Conservation (phyloP, 2,113 vertebrate genomes). For the Rhinichthys klamathensis region DNA sequence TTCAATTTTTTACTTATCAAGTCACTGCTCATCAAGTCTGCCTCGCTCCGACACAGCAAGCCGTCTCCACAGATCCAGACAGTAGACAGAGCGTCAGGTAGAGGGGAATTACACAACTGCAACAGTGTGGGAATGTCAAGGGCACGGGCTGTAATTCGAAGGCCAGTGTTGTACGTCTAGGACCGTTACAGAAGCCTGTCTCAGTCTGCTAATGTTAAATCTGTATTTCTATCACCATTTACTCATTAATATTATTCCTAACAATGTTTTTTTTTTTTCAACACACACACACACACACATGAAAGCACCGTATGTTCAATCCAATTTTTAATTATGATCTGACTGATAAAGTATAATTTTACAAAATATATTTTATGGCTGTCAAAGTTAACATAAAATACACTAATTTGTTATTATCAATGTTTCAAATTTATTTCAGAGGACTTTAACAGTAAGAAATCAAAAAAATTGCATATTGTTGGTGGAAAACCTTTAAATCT, state of each 20-base stretch:
- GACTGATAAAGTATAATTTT: background rate
- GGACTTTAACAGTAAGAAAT: too few relatives aligned
- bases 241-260: background rate
- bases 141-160: constrained; percentile 31
- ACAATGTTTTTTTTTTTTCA: background rate
- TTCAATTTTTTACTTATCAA: constrained; percentile 60
- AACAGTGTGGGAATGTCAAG: constrained; percentile 25
- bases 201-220: background rate
- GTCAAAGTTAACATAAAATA: background rate
- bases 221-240: background rate
- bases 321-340: background rate
- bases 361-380: background rate
- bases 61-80: constrained; percentile 32
- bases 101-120: constrained; percentile 37
- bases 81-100: constrained; percentile 30
- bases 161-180: background rate
- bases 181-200: background rate
- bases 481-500: too few relatives aligned
- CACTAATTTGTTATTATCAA: too few relatives aligned
- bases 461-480: too few relatives aligned
- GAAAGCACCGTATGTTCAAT: background rate
- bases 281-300: too few relatives aligned
- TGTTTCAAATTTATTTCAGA: too few relatives aligned
- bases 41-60: constrained; percentile 28
- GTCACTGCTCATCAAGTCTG: constrained; percentile 43